Evolutionary conservation across 2,797 vertebrate genomes (phyloP).

Genomic region (Arnoldichthys spilopterus): DNA sequence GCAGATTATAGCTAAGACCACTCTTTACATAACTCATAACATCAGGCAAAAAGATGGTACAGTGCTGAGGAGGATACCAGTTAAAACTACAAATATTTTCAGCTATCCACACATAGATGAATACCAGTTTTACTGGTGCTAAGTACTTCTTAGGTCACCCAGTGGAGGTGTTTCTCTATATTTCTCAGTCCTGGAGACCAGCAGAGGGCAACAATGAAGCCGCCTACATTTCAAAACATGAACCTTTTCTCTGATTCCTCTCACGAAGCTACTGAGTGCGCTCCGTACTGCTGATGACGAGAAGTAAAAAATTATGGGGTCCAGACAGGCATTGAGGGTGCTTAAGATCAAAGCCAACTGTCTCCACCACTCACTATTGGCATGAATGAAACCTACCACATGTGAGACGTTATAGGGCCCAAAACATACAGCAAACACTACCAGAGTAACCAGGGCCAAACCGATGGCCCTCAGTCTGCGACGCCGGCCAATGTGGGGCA

Average conservation of each 20-base stretch:
- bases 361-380: constrained; percentile 76
- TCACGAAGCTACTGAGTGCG: constrained; percentile 72
- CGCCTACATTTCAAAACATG: constrained; percentile 62
- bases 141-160: constrained; percentile 4
- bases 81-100: neutral
- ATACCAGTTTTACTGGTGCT: neutral
- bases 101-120: neutral
- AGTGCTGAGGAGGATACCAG: neutral
- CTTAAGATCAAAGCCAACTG: constrained; percentile 77
- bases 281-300: constrained; percentile 81
- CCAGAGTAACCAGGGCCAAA: constrained; percentile 78
- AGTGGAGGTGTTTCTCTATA: constrained; percentile 40
- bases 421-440: constrained; percentile 86
- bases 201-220: neutral
- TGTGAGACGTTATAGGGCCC: constrained; percentile 87
- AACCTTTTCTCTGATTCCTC: constrained; percentile 62
- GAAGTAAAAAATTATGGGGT: constrained; percentile 89
- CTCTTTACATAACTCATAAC: neutral
- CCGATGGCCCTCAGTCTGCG: constrained; percentile 81
- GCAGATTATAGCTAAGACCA: neutral
- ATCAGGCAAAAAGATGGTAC: neutral
- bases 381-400: constrained; percentile 77
- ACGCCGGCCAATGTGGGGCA: constrained; percentile 73
- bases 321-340: constrained; percentile 88
- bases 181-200: constrained; percentile 34